A percentile compares a stretch with the other conserved stretches of the same genome.
phyloP scores from a whole-genome alignment of 2,113 vertebrate species.

The Gulo gulo region DNA sequence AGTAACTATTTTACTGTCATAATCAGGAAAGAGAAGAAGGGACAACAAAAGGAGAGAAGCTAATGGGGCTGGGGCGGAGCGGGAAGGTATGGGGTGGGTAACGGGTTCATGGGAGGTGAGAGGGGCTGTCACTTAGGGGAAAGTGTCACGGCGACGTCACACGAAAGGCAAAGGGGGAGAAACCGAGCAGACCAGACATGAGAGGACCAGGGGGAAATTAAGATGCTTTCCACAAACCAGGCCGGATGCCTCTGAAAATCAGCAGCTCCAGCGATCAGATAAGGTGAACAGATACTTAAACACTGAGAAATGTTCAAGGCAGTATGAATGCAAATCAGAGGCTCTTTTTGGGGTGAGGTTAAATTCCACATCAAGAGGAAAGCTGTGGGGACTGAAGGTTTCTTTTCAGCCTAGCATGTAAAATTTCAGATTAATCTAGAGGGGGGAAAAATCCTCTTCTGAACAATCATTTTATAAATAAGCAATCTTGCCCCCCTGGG shows the following conservation, averaged over 20 bases:
- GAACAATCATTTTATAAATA: background rate
- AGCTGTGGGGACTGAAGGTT: background rate
- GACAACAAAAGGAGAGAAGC: background rate
- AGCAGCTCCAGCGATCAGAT: background rate
- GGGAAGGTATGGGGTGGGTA: background rate
- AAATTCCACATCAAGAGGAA: background rate
- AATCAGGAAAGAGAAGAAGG: background rate
- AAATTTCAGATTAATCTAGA: background rate
- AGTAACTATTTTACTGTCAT: background rate
- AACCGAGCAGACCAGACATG: background rate
- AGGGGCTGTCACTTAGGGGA: background rate
- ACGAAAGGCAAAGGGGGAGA: background rate
- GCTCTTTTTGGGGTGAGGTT: background rate
- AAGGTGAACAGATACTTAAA: background rate
- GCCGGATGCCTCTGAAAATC: background rate
- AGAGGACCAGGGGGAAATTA: background rate
- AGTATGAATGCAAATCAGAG: background rate
- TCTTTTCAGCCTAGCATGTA: background rate
- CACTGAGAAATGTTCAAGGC: background rate
- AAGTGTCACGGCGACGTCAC: background rate
- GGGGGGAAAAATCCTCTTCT: background rate
- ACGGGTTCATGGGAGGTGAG: background rate
- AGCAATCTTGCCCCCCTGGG: background rate
- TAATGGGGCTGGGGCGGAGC: no score
- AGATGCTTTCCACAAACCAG: background rate